Percentiles rank a stretch among this genome's conserved stretches.
phyloP scores from a whole-genome alignment of 1,140 invertebrate species.

The Drosophila auraria region DNA sequence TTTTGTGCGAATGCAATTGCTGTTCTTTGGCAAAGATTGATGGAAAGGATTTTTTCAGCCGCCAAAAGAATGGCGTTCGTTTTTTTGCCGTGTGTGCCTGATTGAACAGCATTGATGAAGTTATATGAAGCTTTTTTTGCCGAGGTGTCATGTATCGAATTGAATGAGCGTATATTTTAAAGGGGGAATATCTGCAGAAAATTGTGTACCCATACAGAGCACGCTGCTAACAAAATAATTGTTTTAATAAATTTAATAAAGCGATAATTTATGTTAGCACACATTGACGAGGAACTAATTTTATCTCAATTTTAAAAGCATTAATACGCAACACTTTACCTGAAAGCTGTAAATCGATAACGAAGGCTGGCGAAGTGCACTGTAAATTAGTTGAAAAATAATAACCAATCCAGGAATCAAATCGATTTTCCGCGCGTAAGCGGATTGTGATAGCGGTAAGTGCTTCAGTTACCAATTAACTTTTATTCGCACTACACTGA shows the following conservation, averaged over 20 bases:
- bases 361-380: background rate
- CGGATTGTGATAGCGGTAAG: conserved; percentile 37
- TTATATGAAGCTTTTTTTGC: conserved; percentile 26
- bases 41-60: conserved; percentile 24
- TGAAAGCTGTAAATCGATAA: conserved; percentile 18
- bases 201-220: background rate
- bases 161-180: conserved; percentile 13
- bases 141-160: conserved; percentile 11
- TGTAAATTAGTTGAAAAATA: conserved; percentile 27
- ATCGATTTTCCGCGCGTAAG: conserved; percentile 25
- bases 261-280: conserved; percentile 52
- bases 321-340: conserved; percentile 18
- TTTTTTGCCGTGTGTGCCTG: conserved; percentile 28
- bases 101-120: conserved; percentile 52
- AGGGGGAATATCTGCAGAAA: conserved; percentile 4
- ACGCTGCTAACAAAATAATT: background rate
- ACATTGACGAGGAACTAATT: conserved; percentile 10
- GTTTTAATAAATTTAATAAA: conserved; percentile 3
- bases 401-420: conserved; percentile 5
- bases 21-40: conserved; percentile 43
- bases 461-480: conserved; percentile 59
- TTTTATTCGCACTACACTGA: conserved; percentile 43
- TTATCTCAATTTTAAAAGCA: conserved; percentile 12
- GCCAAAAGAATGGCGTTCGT: conserved; percentile 10
- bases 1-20: conserved; percentile 25